These are phyloP conservation scores for Fopius arisanus DNA, from an alignment of 1,140 invertebrate genomes.

Conservation along the genomic window DNA sequence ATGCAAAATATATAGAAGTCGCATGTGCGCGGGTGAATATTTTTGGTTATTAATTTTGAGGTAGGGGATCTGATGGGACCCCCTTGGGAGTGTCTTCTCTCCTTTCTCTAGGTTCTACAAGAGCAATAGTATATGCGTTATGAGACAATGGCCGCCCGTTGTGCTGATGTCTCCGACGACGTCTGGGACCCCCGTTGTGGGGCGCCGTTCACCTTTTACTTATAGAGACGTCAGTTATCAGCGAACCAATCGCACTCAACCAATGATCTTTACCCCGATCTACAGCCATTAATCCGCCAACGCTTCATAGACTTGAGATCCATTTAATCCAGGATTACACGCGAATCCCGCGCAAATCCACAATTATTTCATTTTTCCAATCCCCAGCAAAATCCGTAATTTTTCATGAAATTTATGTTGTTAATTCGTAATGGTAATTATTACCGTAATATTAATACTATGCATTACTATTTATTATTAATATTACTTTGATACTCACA, in stretches of 20 bases:
- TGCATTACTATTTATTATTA: too few species aligned
- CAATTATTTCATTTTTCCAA: too few species aligned
- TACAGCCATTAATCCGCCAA: conserved; percentile 37
- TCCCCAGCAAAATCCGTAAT: too few species aligned
- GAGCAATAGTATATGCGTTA: conserved; percentile 6
- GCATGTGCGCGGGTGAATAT: background rate
- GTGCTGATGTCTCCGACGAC: conserved; percentile 63
- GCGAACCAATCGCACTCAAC: conserved; percentile 51
- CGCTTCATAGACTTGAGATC: conserved; percentile 25
- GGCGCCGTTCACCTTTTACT: conserved; percentile 57
- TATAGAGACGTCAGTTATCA: conserved; percentile 64
- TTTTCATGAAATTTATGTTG: too few species aligned
- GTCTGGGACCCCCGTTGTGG: conserved; percentile 60
- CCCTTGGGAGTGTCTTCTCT: background rate
- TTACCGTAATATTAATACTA: background rate
- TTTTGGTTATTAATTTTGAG: conserved; percentile 60
- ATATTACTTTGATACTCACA: background rate
- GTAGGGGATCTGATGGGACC: conserved; percentile 41
- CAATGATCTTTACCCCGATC: conserved; percentile 34
- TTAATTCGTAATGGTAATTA: conserved; percentile 8
- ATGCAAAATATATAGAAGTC: background rate
- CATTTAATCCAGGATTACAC: background rate
- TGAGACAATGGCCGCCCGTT: conserved; percentile 62
- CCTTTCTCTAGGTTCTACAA: background rate
- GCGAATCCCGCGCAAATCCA: too few species aligned